These are phyloP conservation scores for Lypha dubia DNA, from an alignment of 2,888 invertebrate species.

Conservation along the genomic window DNA sequence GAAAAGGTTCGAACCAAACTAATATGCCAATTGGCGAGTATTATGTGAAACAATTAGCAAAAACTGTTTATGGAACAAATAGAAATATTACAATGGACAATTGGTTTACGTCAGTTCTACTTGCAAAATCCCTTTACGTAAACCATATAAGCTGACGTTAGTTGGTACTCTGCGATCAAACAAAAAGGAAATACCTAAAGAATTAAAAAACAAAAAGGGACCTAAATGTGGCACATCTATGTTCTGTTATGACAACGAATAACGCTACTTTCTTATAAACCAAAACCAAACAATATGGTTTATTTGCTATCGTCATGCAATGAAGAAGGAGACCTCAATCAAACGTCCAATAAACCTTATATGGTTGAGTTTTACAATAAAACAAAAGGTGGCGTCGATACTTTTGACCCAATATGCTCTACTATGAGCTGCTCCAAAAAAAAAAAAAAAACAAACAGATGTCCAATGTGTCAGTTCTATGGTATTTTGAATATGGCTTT, in stretches of 20 bases:
- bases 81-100: conserved; percentile 76
- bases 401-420: no score
- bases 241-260: conserved; percentile 60
- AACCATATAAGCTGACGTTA: conserved; percentile 71
- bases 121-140: conserved; percentile 75
- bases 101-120: conserved; percentile 78
- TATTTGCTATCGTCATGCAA: no score
- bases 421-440: conserved; percentile 24
- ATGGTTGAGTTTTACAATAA: conserved; percentile 60
- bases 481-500: conserved; percentile 39
- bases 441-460: conserved; percentile 52
- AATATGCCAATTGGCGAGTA: conserved; percentile 65
- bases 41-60: conserved; percentile 62
- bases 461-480: conserved; percentile 46
- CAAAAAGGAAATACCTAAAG: conserved; percentile 64
- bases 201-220: conserved; percentile 16
- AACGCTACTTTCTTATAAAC: conserved; percentile 58
- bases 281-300: conserved; percentile 42
- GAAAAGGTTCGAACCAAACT: conserved; percentile 55
- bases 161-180: conserved; percentile 74
- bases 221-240: conserved; percentile 56
- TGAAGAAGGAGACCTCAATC: not conserved
- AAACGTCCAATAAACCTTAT: conserved; percentile 36
- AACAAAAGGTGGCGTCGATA: conserved; percentile 53
- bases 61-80: conserved; percentile 56